These are phyloP conservation scores for Heliconius melpomene DNA, from an alignment of 1,140 invertebrate genomes.

Conservation along the genomic window DNA sequence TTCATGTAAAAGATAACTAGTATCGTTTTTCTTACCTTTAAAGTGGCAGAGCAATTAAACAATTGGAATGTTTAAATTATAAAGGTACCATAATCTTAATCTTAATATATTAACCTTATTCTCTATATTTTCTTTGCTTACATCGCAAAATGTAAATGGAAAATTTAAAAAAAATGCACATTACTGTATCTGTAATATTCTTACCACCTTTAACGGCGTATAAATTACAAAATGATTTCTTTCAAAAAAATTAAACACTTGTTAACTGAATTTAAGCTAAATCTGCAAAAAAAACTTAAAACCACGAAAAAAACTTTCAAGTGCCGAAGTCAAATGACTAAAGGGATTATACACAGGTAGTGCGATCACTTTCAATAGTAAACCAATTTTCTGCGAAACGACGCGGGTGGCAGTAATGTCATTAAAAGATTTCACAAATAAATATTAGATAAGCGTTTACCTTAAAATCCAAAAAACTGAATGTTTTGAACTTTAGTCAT, in stretches of 20 bases:
- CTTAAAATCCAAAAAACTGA: conserved; percentile 18
- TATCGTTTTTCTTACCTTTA: conserved; percentile 1
- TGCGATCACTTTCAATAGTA: conserved; percentile 38
- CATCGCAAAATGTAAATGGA: background rate
- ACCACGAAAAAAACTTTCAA: conserved; percentile 17
- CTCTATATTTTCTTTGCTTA: too few species aligned
- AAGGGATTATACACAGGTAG: conserved; percentile 49
- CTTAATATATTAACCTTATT: background rate
- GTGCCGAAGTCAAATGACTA: conserved; percentile 39
- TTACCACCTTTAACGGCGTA: background rate
- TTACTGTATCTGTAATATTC: background rate
- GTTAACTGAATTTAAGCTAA: conserved; percentile 1
- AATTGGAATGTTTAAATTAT: background rate
- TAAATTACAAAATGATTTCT: background rate
- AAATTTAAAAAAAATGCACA: background rate
- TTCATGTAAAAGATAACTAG: background rate
- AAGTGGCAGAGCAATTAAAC: background rate
- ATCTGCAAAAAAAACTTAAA: conserved; percentile 3
- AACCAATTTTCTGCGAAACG: conserved; percentile 43
- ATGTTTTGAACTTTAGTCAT: conserved; percentile 17
- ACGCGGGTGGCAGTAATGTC: conserved; percentile 44
- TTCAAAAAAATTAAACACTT: background rate
- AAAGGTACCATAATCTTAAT: background rate
- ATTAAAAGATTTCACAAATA: conserved; percentile 41
- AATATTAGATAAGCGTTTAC: conserved; percentile 35